Evolutionary conservation across 2,797 vertebrate species (phyloP), one percentile per base, ranked within the genome.

Genomic region (Agapornis canus): DNA sequence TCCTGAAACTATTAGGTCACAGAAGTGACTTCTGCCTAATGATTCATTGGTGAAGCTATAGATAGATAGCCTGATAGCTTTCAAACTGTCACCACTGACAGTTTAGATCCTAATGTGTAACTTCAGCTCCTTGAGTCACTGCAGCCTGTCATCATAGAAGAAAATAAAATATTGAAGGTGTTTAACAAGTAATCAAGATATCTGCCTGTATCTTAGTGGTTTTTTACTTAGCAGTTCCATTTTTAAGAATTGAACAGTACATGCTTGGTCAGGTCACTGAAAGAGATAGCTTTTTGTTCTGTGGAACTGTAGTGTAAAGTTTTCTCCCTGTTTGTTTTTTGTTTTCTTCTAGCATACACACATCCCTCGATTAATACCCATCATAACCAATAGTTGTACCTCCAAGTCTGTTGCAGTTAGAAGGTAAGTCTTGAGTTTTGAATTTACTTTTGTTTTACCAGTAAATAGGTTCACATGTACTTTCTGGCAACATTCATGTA

Each of bases 321-420:
- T 79, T 86, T 83, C 43, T 86, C 37, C 49, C 80, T 56, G 56
- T 13, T 77, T 78, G 18, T 66, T 75, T 20, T 63, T 83, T 82
- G 16, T 78, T 82, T 86, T 32, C 51, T 81, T 90, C 32, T 95
- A 99, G 99, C 98, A 99, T 82, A 99, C 99, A 19, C 99, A 99
- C 97, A 99, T 99, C 97, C 99, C 99, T 27, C 98, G 99, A 79
- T 98, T 99, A 95, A 99, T 99, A 97, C 99, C 99, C 78, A 99
- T 99, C 97, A 99, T 99, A 97, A 99, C 99, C 95, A 99, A 99
- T 97, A 99, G 99, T 97, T 99, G 99, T 98, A 98, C 98, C 91
- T 99, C 99, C 92, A 99, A 99, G 94, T 99, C 99, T 59, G 99
- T 99, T 18, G 99, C 99, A 32, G 99, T 99, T 92, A 98, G 99